Evolutionary conservation across 2,888 invertebrate species (phyloP).

Genomic region (Asteroscopus sphinx): DNA sequence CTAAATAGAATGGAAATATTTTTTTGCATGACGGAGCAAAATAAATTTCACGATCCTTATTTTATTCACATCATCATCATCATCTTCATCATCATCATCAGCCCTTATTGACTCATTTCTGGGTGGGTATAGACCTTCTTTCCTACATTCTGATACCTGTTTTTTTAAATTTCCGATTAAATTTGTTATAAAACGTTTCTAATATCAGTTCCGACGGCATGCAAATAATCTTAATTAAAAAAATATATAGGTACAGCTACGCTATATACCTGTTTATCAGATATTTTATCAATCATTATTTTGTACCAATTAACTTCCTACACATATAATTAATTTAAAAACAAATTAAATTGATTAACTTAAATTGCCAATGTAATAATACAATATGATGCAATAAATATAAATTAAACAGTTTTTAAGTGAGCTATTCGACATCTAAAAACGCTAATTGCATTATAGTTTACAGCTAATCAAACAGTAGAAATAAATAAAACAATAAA

Average conservation of each 20-base stretch:
- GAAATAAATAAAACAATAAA: constrained; percentile 12
- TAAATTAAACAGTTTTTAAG: constrained; percentile 26
- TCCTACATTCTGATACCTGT: too few relatives aligned
- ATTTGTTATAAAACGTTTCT: too few relatives aligned
- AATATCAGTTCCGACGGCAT: constrained; percentile 38
- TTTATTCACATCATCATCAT: too few relatives aligned
- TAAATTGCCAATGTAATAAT: constrained; percentile 13
- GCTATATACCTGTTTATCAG: not conserved
- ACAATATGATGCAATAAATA: constrained; percentile 19
- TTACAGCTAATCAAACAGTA: constrained; percentile 27
- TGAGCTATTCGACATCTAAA: constrained; percentile 12
- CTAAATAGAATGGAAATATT: too few relatives aligned
- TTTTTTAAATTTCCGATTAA: too few relatives aligned
- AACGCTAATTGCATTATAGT: constrained; percentile 28
- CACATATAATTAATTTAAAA: constrained; percentile 20
- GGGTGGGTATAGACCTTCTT: too few relatives aligned
- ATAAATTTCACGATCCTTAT: too few relatives aligned
- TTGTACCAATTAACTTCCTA: constrained; percentile 15
- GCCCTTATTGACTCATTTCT: too few relatives aligned
- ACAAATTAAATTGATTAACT: constrained; percentile 30
- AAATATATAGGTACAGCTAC: not conserved
- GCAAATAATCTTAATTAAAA: constrained; percentile 4
- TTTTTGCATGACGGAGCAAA: too few relatives aligned
- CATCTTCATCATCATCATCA: too few relatives aligned
- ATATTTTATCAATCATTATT: constrained; percentile 7